Percentiles rank a stretch among this genome's conserved stretches.
Evolutionary conservation across 2,888 invertebrate species (phyloP).

Genomic region (Agonopterix heracliana): DNA sequence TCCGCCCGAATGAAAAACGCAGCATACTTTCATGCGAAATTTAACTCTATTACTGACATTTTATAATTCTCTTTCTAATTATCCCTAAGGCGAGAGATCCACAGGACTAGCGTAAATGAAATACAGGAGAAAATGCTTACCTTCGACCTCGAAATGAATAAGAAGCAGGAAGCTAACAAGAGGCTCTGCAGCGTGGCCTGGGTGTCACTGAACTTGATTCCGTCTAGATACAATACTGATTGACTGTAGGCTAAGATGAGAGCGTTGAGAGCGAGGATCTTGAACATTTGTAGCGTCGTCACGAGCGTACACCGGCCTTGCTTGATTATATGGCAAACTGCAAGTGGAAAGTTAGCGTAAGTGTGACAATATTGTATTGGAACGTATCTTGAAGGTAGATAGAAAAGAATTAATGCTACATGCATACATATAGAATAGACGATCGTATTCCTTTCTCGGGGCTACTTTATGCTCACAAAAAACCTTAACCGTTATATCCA

Average conservation of each 20-base stretch:
- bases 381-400: neutral
- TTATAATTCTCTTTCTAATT: too few species aligned
- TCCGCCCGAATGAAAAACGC: too few species aligned
- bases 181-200: slow-evolving; percentile 99
- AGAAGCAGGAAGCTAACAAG: slow-evolving; percentile 95
- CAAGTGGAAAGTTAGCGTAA: slow-evolving; percentile 1
- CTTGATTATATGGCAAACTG: slow-evolving; percentile 99
- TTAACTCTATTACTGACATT: too few species aligned
- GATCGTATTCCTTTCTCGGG: too few species aligned
- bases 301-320: slow-evolving; percentile 99
- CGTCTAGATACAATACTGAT: slow-evolving; percentile 97
- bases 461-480: too few species aligned
- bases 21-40: too few species aligned
- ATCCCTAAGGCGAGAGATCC: too few species aligned
- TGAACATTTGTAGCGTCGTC: slow-evolving; percentile 99
- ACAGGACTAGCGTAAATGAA: too few species aligned
- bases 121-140: slow-evolving; percentile 55
- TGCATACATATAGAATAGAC: too few species aligned
- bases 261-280: slow-evolving; percentile 98
- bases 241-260: slow-evolving; percentile 98
- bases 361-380: neutral
- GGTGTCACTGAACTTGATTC: slow-evolving; percentile 97
- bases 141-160: slow-evolving; percentile 98
- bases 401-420: neutral
- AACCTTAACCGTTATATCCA: too few species aligned